Percentiles rank a stretch among this genome's conserved stretches.
phyloP scores from a whole-genome alignment of 2,113 vertebrate genomes.

The Erythrolamprus reginae region DNA sequence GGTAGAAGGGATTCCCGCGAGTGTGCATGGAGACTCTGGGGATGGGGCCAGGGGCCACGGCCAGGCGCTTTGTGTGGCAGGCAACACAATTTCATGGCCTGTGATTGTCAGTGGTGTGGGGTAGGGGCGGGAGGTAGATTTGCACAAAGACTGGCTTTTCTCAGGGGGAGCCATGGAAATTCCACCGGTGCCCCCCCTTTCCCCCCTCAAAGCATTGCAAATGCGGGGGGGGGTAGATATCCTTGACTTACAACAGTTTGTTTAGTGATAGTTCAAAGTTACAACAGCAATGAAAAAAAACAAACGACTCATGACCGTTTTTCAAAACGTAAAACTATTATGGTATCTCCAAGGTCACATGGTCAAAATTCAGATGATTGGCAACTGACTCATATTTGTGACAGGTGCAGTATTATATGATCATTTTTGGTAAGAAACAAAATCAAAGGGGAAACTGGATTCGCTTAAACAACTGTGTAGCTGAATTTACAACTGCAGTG shows the following conservation, averaged over 20 bases:
- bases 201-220: neutral
- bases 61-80: neutral
- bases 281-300: neutral
- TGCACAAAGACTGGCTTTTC: neutral
- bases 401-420: neutral
- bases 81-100: conserved; percentile 12
- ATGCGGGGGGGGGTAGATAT: neutral
- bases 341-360: neutral
- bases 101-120: neutral
- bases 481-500: neutral
- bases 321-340: neutral
- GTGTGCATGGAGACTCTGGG: neutral
- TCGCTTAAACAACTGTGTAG: neutral
- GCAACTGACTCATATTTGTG: neutral
- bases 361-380: neutral
- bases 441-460: neutral
- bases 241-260: neutral
- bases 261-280: neutral
- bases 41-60: neutral
- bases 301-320: neutral
- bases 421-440: neutral
- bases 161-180: neutral
- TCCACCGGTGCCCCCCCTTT: neutral
- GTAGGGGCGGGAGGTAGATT: neutral
- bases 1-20: neutral